Percentiles rank a stretch among this genome's conserved stretches.
These are phyloP conservation scores for Drosophila nannoptera DNA, from an alignment of 1,140 invertebrate species.

Conservation along the genomic window DNA sequence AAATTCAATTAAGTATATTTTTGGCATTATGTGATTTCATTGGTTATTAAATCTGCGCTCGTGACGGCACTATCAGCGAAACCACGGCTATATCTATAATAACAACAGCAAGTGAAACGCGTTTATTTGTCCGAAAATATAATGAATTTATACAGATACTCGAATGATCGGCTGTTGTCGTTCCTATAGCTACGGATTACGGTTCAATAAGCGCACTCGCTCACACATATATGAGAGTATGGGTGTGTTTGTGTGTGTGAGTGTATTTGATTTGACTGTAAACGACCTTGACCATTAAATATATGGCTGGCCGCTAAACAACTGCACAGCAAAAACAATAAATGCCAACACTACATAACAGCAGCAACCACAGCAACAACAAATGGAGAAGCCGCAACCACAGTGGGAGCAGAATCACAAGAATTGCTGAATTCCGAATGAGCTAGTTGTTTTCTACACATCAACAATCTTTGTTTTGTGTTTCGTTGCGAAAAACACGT, in stretches of 20 bases:
- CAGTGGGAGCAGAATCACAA: constrained; percentile 14
- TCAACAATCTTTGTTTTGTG: too few relatives aligned
- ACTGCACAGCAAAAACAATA: constrained; percentile 73
- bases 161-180: constrained; percentile 20
- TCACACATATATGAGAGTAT: constrained; percentile 4
- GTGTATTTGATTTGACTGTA: constrained; percentile 65
- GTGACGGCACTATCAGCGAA: constrained; percentile 33
- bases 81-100: constrained; percentile 27
- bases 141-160: constrained; percentile 9
- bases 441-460: too few relatives aligned
- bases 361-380: constrained; percentile 19
- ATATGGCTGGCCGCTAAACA: constrained; percentile 53
- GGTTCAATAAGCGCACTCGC: constrained; percentile 8
- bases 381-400: background rate
- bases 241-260: background rate
- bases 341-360: constrained; percentile 52
- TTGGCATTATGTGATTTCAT: constrained; percentile 66
- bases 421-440: constrained; percentile 31
- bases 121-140: constrained; percentile 73
- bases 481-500: too few relatives aligned
- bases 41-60: constrained; percentile 70
- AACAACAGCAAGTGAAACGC: constrained; percentile 25
- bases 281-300: constrained; percentile 76
- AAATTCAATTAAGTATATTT: constrained; percentile 63
- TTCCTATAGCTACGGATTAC: constrained; percentile 21